Conservation (phyloP, 2,113 vertebrate species). For the Gymnogyps californianus region DNA sequence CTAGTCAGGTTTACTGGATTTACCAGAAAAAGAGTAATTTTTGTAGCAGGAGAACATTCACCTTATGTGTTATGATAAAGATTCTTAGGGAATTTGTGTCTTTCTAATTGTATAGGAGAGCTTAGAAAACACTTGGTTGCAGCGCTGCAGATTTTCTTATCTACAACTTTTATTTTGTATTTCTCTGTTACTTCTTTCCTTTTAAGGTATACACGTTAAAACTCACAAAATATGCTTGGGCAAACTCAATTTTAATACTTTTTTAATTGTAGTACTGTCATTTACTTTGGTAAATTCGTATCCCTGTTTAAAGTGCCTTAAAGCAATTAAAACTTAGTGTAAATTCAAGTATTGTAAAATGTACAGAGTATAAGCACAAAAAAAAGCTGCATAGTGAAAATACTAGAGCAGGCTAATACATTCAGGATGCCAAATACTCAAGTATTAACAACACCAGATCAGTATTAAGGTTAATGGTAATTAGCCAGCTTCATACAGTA, state of each 20-base stretch:
- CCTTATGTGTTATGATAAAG: not conserved
- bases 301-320: constrained; percentile 64
- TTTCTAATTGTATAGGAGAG: not conserved
- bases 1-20: not conserved
- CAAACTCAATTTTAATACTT: constrained; percentile 12
- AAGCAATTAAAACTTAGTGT: constrained; percentile 65
- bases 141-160: not conserved
- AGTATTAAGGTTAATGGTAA: not conserved
- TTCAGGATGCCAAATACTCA: constrained; percentile 58
- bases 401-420: constrained; percentile 60
- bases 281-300: constrained; percentile 74
- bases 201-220: not conserved
- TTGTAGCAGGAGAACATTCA: not conserved
- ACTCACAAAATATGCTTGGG: not conserved
- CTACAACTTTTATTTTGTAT: not conserved
- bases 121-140: not conserved
- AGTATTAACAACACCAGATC: constrained; percentile 35
- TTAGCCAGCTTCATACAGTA: constrained; percentile 32
- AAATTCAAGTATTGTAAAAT: constrained; percentile 72
- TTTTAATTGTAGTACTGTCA: constrained; percentile 52
- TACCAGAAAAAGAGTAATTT: not conserved
- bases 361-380: constrained; percentile 54
- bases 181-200: not conserved
- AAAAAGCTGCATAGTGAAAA: constrained; percentile 56
- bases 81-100: not conserved